Evolutionary conservation across 2,113 vertebrate genomes (phyloP).

Genomic region (Stercorarius parasiticus): DNA sequence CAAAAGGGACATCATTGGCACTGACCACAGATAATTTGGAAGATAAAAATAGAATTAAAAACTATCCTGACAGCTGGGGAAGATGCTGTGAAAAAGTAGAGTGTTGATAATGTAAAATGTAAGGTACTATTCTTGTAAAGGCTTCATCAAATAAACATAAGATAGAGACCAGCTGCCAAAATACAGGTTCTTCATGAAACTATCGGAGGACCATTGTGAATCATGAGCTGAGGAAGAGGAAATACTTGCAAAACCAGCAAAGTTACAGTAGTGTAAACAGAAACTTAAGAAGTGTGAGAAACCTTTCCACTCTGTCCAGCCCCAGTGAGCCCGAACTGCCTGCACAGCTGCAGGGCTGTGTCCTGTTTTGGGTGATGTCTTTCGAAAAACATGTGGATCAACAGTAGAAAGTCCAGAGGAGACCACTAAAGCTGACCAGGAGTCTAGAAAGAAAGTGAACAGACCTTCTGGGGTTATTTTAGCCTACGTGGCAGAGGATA

Average conservation of each 20-base stretch:
- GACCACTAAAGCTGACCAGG: background rate
- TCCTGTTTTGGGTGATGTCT: background rate
- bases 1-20: background rate
- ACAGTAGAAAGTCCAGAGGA: background rate
- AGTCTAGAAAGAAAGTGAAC: background rate
- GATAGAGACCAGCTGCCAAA: background rate
- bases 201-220: background rate
- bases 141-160: background rate
- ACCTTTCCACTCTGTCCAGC: background rate
- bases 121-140: background rate
- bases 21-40: background rate
- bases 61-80: background rate
- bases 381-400: background rate
- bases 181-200: background rate
- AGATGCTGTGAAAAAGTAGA: background rate
- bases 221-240: background rate
- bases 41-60: background rate
- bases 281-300: background rate
- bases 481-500: background rate
- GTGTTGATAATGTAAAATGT: background rate
- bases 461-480: background rate
- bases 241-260: background rate
- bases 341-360: background rate
- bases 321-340: accelerated
- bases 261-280: background rate